Conservation (phyloP, 2,113 vertebrate genomes). For the Saccopteryx leptura region DNA sequence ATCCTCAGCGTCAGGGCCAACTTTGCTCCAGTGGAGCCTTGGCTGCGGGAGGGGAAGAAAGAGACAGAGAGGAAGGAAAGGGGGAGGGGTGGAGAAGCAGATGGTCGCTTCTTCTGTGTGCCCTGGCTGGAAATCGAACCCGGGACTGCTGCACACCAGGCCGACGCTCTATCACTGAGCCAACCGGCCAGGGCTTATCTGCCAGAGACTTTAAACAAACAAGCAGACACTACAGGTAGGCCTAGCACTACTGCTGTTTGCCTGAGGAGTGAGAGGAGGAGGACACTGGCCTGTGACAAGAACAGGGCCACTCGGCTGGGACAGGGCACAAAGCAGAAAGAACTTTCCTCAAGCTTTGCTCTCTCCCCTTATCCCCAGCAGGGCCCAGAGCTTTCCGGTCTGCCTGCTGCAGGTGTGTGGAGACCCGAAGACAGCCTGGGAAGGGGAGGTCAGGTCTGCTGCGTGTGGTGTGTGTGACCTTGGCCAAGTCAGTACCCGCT, state of each 20-base stretch:
- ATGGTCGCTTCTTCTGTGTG: too few relatives aligned
- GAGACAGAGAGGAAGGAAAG: too few relatives aligned
- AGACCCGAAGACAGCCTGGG: background rate
- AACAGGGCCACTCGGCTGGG: background rate
- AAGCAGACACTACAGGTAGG: slow-evolving; percentile 26
- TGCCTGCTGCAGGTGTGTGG: background rate
- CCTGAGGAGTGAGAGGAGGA: background rate
- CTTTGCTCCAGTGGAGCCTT: too few relatives aligned
- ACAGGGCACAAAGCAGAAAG: background rate
- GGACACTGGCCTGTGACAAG: slow-evolving; percentile 29
- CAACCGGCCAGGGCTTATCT: background rate
- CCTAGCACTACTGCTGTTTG: background rate
- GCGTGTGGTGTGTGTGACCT: background rate
- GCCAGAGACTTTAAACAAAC: slow-evolving; percentile 71
- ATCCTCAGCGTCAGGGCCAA: too few relatives aligned
- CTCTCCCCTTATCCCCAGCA: background rate
- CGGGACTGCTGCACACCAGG: too few relatives aligned
- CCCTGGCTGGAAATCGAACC: too few relatives aligned
- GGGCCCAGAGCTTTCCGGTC: background rate
- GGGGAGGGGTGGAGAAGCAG: too few relatives aligned
- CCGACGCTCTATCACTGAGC: too few relatives aligned
- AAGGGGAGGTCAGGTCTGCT: background rate
- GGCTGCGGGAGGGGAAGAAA: too few relatives aligned
- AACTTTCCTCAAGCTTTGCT: background rate
- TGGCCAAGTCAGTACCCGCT: background rate